A percentile compares a stretch with the other conserved stretches of the same genome.
phyloP scores from a whole-genome alignment of 2,797 vertebrate species.

The Oryzias sinensis region DNA sequence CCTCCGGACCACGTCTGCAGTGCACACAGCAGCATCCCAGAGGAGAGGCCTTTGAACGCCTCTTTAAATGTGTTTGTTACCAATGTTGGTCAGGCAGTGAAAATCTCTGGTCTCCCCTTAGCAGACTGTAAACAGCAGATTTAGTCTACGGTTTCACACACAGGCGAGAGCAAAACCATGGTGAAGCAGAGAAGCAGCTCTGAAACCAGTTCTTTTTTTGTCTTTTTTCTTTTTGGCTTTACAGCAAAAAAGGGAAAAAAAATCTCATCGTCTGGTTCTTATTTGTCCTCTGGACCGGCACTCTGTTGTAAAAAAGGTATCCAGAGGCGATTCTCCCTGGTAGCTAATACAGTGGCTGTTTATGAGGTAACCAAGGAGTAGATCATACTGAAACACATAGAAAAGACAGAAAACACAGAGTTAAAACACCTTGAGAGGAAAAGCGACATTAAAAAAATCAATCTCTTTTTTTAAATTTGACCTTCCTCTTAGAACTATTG shows the following conservation, averaged over 20 bases:
- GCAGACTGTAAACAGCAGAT: slow-evolving; percentile 68
- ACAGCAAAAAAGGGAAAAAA: slow-evolving; percentile 14
- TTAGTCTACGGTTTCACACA: slow-evolving; percentile 50
- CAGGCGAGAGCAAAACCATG: slow-evolving; percentile 32
- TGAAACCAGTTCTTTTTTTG: slow-evolving; percentile 3
- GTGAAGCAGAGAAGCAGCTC: slow-evolving; percentile 30
- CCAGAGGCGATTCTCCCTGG: slow-evolving; percentile 31
- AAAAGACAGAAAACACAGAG: slow-evolving; percentile 42
- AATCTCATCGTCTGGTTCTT: slow-evolving; percentile 23
- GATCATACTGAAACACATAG: slow-evolving; percentile 90
- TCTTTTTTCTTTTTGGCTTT: slow-evolving; percentile 37
- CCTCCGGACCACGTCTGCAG: slow-evolving; percentile 31
- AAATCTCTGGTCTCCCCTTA: slow-evolving; percentile 47
- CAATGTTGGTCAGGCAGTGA: slow-evolving; percentile 71
- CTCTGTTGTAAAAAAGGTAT: slow-evolving; percentile 29
- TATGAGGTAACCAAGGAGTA: slow-evolving; percentile 96
- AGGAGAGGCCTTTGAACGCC: slow-evolving; percentile 32
- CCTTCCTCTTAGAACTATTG: no score
- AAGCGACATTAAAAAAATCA: not conserved
- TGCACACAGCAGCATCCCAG: slow-evolving; percentile 27
- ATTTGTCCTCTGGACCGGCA: slow-evolving; percentile 25
- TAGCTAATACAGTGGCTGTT: slow-evolving; percentile 61
- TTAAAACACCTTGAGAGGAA: slow-evolving; percentile 1
- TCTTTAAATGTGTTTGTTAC: slow-evolving; percentile 36
- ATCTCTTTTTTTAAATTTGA: no score